Evolutionary conservation across 2,113 vertebrate species (phyloP).

Genomic region (Xenopus tropicalis): DNA sequence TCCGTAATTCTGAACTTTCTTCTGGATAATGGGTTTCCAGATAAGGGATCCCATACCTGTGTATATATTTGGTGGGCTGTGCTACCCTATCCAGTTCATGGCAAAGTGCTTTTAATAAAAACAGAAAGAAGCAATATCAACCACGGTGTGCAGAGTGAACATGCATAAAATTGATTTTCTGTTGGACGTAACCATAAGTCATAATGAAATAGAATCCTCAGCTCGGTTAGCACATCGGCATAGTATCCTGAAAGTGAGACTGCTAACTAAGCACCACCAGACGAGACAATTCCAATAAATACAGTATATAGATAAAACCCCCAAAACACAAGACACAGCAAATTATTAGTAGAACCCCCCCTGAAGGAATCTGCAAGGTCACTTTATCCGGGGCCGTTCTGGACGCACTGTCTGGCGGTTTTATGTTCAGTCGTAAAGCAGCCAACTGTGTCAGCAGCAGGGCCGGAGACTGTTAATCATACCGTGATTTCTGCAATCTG

Average conservation of each 20-base stretch:
- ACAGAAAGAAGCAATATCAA: too few relatives aligned
- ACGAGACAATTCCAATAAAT: not conserved
- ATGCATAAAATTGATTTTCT: too few relatives aligned
- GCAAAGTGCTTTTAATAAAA: too few relatives aligned
- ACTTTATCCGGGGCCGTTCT: conserved; percentile 16
- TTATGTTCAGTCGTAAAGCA: conserved; percentile 20
- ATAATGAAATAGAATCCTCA: too few relatives aligned
- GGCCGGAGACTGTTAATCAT: not conserved
- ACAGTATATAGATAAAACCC: not conserved
- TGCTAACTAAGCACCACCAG: not conserved
- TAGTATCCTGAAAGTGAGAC: not conserved
- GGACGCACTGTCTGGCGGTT: conserved; percentile 14
- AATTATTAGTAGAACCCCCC: conserved; percentile 6
- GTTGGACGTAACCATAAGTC: too few relatives aligned
- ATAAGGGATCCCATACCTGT: too few relatives aligned
- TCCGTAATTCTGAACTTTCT: too few relatives aligned
- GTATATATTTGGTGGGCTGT: too few relatives aligned
- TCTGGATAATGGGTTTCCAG: too few relatives aligned
- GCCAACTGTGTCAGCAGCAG: conserved; percentile 1
- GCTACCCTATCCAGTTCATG: too few relatives aligned
- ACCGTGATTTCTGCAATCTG: not conserved
- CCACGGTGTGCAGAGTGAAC: too few relatives aligned
- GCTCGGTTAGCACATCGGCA: too few relatives aligned
- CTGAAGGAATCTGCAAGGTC: conserved; percentile 22
- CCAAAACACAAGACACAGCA: conserved; percentile 2